Percentiles rank a stretch among this genome's conserved stretches.
Conservation (phyloP, 2,888 invertebrate species). For the Rhopalosiphum nymphaeae region DNA sequence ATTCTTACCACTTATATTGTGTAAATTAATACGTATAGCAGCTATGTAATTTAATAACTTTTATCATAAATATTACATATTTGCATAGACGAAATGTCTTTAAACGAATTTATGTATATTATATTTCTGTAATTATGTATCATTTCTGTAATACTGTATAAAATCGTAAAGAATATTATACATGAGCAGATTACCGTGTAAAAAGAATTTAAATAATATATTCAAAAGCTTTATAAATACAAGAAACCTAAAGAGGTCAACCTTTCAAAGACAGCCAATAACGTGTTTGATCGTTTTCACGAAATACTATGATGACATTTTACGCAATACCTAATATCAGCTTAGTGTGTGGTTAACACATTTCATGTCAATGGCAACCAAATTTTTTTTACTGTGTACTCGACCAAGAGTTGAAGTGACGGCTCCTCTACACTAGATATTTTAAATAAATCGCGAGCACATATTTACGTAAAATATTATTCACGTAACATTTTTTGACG, state of each 20-base stretch:
- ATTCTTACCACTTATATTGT: background rate
- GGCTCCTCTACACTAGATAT: background rate
- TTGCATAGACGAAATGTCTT: background rate
- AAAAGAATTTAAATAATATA: background rate
- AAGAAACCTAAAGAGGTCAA: background rate
- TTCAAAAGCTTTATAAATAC: background rate
- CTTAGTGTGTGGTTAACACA: background rate
- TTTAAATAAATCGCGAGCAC: background rate
- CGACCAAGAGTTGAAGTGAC: background rate
- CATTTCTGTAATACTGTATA: background rate
- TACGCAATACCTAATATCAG: background rate
- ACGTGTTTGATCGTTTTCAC: background rate
- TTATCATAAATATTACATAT: background rate
- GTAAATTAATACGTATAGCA: background rate
- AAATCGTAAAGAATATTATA: background rate
- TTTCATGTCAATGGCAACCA: background rate
- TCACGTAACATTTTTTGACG: background rate
- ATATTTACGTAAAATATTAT: background rate
- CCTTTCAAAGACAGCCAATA: background rate
- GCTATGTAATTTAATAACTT: background rate
- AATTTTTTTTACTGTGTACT: background rate
- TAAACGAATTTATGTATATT: background rate
- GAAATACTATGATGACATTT: background rate
- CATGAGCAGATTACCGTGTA: background rate
- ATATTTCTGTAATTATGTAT: background rate